Evolutionary conservation across 1,140 invertebrate species (phyloP), one percentile per base, ranked within the genome.

Genomic region (Zaprionus vittiger): DNA sequence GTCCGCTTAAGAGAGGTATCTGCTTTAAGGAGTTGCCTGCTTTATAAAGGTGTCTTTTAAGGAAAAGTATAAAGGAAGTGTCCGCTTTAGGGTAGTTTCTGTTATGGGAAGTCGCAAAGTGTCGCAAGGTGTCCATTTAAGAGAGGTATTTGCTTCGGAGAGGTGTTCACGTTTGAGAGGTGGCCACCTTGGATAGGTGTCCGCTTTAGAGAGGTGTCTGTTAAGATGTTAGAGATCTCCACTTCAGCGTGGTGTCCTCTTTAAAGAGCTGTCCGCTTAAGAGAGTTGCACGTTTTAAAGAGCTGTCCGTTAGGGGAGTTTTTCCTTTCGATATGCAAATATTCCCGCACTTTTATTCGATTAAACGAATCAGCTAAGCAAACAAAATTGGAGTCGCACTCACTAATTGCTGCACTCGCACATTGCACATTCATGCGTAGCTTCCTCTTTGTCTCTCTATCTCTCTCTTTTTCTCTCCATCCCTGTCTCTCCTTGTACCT

Each of bases 371-470:
- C 41, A 17, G 41, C n/a, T 17, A 47, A 47, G n/a, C 41, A 47
- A 47, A 47, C 41, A 47, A 47, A 47, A 47, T 47, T 17, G 6
- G 41, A n/a, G 6, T n/a, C n/a, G n/a, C n/a, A 47, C 41, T 47
- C n/a, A 47, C 41, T 47, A 47, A 47, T 52, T 24, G 47, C 47
- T 24, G 20, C 47, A 14, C 20, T 52, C 20, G 22, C 47, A 52
- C 20, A 52, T 52, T 52, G 17, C 47, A 52, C 47, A 52, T 20
- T 22, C 47, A 52, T 52, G 47, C 20, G 12, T 52, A n/a, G 41
- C 38, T 20, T 49, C 44, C 44, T 15, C 14, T n/a, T 15, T 20
- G n/a, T 4, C 4, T 11, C 7, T 20, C n/a, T 4, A 7, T 15
- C 38, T n/a, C 11, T 14, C 47, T 52, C 47, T 6, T 4, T 52